A percentile compares a stretch with the other conserved stretches of the same genome.
These are phyloP conservation scores for Girardia tigrina DNA, from an alignment of 2,888 invertebrate species.

Conservation along the genomic window DNA sequence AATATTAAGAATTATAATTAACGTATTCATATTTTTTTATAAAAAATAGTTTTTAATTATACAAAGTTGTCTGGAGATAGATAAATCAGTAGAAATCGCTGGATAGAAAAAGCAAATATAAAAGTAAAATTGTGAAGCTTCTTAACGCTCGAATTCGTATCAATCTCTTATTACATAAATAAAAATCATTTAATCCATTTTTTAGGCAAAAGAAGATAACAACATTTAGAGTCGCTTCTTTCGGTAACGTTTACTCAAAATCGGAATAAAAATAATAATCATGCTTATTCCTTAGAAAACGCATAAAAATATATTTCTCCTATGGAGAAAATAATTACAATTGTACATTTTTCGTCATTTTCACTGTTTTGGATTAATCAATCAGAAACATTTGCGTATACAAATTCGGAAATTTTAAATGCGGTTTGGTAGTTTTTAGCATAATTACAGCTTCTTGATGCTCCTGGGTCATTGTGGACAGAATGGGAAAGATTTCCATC, in stretches of 20 bases:
- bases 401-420: conserved; percentile 31
- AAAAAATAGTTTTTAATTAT: too few relatives aligned
- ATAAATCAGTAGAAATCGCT: too few relatives aligned
- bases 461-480: conserved; percentile 29
- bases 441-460: conserved; percentile 30
- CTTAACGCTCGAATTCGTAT: too few relatives aligned
- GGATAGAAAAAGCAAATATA: too few relatives aligned
- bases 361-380: neutral
- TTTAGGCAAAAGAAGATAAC: neutral
- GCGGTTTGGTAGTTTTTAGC: neutral
- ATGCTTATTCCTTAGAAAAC: neutral
- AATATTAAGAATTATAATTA: too few relatives aligned
- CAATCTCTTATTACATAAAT: too few relatives aligned
- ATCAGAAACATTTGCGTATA: conserved; percentile 34
- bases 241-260: neutral
- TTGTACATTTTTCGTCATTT: neutral
- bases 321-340: neutral
- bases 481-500: conserved; percentile 19
- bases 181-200: too few relatives aligned
- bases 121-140: too few relatives aligned
- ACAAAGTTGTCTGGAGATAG: too few relatives aligned
- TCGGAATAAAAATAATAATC: neutral
- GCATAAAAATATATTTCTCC: neutral
- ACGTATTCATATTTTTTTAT: too few relatives aligned
- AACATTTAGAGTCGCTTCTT: neutral